Percentiles rank a stretch among this genome's conserved stretches.
Conservation (phyloP, 1,140 invertebrate genomes). For the Philotrypesis tridentata region DNA sequence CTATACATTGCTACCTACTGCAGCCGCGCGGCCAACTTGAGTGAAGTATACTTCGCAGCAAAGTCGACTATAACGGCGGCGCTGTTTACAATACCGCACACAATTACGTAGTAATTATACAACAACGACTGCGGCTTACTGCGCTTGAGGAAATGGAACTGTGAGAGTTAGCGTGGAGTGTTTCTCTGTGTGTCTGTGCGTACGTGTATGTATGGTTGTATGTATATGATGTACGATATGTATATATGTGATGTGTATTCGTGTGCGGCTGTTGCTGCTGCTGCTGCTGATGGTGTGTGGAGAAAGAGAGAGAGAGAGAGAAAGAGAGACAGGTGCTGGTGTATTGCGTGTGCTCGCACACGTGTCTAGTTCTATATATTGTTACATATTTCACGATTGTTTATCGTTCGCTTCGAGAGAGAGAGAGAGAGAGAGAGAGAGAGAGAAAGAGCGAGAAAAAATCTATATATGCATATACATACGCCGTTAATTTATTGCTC, state of each 20-base stretch:
- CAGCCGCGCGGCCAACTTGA: conserved; percentile 50
- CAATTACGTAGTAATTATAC: conserved; percentile 48
- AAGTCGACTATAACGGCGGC: conserved; percentile 50
- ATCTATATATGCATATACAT: no score
- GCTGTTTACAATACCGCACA: conserved; percentile 38
- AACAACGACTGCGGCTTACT: conserved; percentile 40
- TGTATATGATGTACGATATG: no score
- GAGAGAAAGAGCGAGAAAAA: not conserved
- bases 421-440: not conserved
- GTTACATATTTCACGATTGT: not conserved
- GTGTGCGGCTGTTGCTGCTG: not conserved
- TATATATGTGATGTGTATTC: conserved; percentile 12
- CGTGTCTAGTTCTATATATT: conserved; percentile 8
- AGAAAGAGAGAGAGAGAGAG: not conserved
- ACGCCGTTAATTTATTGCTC: not conserved
- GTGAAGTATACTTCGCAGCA: conserved; percentile 54
- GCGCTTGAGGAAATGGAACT: conserved; percentile 36
- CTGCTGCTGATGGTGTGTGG: not conserved
- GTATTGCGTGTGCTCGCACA: conserved; percentile 21
- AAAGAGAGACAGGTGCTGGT: not conserved
- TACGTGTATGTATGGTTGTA: conserved; percentile 6
- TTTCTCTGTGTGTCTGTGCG: conserved; percentile 24
- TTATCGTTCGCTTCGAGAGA: not conserved
- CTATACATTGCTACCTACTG: conserved; percentile 53
- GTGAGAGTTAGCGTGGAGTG: not conserved